Conservation (phyloP, 2,113 vertebrate genomes). For the Hemibagrus wyckioides region DNA sequence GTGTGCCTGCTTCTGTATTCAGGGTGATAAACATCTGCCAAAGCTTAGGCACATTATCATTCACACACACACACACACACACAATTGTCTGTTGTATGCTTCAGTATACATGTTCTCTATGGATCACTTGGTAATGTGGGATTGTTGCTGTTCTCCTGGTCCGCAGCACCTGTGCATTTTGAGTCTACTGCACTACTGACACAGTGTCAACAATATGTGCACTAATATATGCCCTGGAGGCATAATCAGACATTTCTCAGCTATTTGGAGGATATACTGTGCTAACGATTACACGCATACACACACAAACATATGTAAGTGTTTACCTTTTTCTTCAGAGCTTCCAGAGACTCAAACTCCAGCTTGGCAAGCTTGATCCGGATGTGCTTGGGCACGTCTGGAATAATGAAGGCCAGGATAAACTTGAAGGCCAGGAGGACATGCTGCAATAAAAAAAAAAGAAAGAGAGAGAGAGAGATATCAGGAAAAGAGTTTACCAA, state of each 20-base stretch:
- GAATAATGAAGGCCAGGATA: constrained; percentile 88
- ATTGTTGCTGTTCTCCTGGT: constrained; percentile 6
- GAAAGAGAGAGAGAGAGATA: neutral
- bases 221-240: constrained; percentile 7
- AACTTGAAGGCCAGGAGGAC: constrained; percentile 87
- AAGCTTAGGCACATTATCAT: constrained; percentile 39
- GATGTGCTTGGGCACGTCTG: constrained; percentile 88
- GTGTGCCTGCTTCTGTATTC: constrained; percentile 49
- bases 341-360: constrained; percentile 93
- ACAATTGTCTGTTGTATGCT: neutral
- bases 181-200: constrained; percentile 10
- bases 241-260: constrained; percentile 28
- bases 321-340: constrained; percentile 92
- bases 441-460: constrained; percentile 76
- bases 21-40: constrained; percentile 52
- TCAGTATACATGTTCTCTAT: constrained; percentile 20
- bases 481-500: neutral
- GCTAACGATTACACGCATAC: neutral
- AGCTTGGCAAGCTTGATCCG: constrained; percentile 82
- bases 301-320: neutral
- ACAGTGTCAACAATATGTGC: constrained; percentile 7
- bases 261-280: neutral
- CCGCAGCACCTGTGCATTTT: neutral
- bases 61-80: constrained; percentile 9
- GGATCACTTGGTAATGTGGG: constrained; percentile 20